Base-by-base conservation (phyloP, 2,113 vertebrate genomes). In the Atractosteus spatula region DNA sequence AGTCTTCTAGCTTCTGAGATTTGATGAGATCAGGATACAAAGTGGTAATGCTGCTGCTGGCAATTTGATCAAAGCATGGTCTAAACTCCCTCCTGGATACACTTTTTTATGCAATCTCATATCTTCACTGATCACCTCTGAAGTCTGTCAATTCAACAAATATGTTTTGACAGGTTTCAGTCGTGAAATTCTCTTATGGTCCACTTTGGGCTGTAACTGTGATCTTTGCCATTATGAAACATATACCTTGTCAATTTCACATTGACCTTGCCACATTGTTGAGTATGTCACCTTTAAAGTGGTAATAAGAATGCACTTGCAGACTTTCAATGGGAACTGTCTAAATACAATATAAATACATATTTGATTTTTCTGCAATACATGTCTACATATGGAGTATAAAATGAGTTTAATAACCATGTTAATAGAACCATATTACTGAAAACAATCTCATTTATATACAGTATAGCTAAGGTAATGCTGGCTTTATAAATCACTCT, bases 231-330 rank as follows among this genome's bases (percentile, higher is more conserved):
- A 64, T 41, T 12, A 16, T 64, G 62, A 17, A 17, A 42, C 17
- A 64, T 42, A 64, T 64, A 29, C 17, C 14, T 64, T 64, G 62
- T 64, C 62, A 64, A 42, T 64, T 64, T 41, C 62, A 42, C n/a
- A n/a, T n/a, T n/a, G n/a, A n/a, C n/a, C n/a, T n/a, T 64, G 62
- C 62, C 62, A 64, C 1, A 42, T 64, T 17, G 17, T 5, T 10
- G 3, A 64, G 62, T 17, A 64, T 64, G 8, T 64, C 62, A 64
- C 62, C 62, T 64, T 64, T 64, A 64, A 64, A 64, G 62, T 64
- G 62, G 62, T 41, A 64, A 64, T 64, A 64, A 16, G 62, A 8
- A 3, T 29, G 41, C 62, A 64, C 62, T 62, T 29, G 7, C 14
- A 62, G 59, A 62, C 14, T 29, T 62, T 11, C 59, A 62, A 29